Evolutionary conservation across 2,113 vertebrate genomes (phyloP).

Genomic region (Alaudala cheleensis): DNA sequence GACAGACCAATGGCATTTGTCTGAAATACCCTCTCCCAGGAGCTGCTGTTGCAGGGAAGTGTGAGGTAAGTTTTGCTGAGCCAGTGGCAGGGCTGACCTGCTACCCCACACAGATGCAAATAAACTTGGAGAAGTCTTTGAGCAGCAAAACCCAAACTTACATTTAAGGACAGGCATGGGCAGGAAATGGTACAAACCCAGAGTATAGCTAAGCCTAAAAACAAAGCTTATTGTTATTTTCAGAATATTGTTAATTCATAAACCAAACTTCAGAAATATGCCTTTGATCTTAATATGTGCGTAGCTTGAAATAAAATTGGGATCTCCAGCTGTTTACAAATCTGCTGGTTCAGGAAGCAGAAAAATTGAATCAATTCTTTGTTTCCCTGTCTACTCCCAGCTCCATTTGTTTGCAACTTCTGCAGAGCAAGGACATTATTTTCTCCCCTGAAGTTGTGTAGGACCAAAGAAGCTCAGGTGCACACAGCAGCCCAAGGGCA

Average conservation of each 20-base stretch:
- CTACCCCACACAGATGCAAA: neutral
- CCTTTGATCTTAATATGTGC: neutral
- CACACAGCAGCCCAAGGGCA: neutral
- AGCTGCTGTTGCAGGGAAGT: neutral
- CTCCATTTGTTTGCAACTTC: neutral
- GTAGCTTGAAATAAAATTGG: neutral
- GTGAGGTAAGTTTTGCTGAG: neutral
- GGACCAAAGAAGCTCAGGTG: neutral
- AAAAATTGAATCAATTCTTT: neutral
- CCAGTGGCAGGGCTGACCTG: neutral
- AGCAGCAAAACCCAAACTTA: neutral
- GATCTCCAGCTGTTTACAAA: slow-evolving; percentile 39
- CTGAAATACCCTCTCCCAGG: neutral
- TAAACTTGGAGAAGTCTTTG: neutral
- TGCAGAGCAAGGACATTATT: neutral
- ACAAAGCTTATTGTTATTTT: neutral
- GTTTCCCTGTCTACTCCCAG: neutral
- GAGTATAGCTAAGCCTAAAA: neutral
- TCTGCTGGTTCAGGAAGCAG: neutral
- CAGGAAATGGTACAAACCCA: neutral
- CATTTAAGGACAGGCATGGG: neutral
- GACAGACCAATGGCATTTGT: neutral
- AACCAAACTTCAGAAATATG: neutral
- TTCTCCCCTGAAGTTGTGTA: neutral
- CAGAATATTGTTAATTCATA: neutral